These are phyloP conservation scores for Hymenopus coronatus DNA, from an alignment of 2,888 invertebrate genomes.

Conservation along the genomic window DNA sequence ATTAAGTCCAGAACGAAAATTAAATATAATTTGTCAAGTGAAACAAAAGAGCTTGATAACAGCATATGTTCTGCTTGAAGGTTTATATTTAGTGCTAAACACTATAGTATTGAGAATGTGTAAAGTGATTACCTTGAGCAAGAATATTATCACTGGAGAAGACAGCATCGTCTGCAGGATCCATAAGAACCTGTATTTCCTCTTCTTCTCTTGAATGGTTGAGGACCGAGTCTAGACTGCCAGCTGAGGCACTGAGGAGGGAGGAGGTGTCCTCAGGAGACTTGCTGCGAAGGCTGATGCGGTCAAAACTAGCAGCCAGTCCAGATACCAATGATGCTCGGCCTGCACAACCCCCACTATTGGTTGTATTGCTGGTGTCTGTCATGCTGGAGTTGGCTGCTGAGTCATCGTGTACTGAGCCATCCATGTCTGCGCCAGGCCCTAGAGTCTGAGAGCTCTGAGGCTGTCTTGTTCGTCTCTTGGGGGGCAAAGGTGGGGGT, in stretches of 20 bases:
- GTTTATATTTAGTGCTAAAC: no score
- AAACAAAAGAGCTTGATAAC: no score
- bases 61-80: no score
- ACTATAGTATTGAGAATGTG: no score
- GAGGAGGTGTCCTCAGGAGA: constrained; percentile 69
- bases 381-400: constrained; percentile 27
- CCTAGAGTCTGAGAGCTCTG: constrained; percentile 10
- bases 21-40: no score
- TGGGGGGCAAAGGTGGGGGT: constrained; percentile 62
- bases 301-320: constrained; percentile 29
- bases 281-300: constrained; percentile 61
- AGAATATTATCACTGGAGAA: constrained; percentile 31
- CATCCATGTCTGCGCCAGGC: constrained; percentile 21
- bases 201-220: constrained; percentile 82
- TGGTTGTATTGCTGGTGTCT: constrained; percentile 29
- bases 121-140: constrained; percentile 25
- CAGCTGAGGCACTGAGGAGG: constrained; percentile 65
- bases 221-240: constrained; percentile 82
- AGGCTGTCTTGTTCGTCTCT: constrained; percentile 40
- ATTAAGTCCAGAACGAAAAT: no score
- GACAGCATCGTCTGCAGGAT: constrained; percentile 27
- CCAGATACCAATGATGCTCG: constrained; percentile 8
- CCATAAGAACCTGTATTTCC: constrained; percentile 34
- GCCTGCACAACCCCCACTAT: background rate
- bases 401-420: constrained; percentile 13